A percentile compares a stretch with the other conserved stretches of the same genome.
These are phyloP conservation scores for Coluber constrictor DNA, from an alignment of 2,797 vertebrate species.

Conservation along the genomic window DNA sequence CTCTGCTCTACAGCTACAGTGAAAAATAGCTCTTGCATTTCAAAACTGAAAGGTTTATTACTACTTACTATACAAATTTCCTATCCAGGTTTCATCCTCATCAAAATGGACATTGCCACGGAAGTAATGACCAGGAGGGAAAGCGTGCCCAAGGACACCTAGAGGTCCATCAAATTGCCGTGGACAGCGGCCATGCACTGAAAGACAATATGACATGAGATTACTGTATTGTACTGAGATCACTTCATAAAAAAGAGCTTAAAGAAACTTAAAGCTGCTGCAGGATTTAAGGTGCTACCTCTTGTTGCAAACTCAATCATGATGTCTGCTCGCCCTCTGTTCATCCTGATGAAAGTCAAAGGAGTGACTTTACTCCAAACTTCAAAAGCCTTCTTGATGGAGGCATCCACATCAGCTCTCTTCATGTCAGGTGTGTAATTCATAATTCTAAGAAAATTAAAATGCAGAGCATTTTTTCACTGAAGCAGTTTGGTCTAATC, in stretches of 20 bases:
- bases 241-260: not conserved
- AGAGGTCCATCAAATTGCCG: conserved; percentile 82
- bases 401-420: conserved; percentile 77
- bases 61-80: conserved; percentile 63
- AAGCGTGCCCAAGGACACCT: conserved; percentile 84
- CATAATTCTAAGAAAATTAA: conserved; percentile 68
- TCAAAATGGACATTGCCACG: conserved; percentile 89
- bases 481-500: not conserved
- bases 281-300: conserved; percentile 63
- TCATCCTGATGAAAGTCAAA: conserved; percentile 78
- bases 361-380: conserved; percentile 89
- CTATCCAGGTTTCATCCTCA: conserved; percentile 85
- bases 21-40: not conserved
- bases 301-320: conserved; percentile 83
- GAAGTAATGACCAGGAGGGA: conserved; percentile 77
- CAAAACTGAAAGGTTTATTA: too few species aligned
- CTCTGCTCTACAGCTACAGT: not conserved
- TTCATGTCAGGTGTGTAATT: conserved; percentile 90
- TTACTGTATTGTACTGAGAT: not conserved
- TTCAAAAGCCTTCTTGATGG: conserved; percentile 79
- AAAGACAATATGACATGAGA: conserved; percentile 22
- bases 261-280: not conserved
- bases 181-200: conserved; percentile 78
- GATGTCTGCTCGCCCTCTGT: conserved; percentile 82
- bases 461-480: not conserved